Conservation (phyloP, 2,113 vertebrate genomes). For the Mohoua ochrocephala region DNA sequence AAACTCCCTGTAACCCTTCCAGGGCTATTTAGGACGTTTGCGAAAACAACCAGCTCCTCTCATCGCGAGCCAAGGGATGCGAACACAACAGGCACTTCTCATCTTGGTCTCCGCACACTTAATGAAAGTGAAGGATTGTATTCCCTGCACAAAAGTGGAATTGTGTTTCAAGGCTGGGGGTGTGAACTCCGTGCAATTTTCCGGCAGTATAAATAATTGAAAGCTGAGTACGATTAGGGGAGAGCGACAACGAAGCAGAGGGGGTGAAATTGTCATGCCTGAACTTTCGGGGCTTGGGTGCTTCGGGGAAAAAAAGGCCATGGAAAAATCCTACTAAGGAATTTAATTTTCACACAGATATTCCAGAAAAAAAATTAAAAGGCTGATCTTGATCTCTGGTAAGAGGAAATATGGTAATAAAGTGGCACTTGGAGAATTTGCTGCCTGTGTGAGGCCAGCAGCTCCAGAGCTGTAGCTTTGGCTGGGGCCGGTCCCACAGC, state of each 20-base stretch:
- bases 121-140: slow-evolving; percentile 66
- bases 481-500: not conserved
- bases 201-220: slow-evolving; percentile 55
- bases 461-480: not conserved
- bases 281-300: not conserved
- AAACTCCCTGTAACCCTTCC: slow-evolving; percentile 55
- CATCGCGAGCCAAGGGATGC: slow-evolving; percentile 51
- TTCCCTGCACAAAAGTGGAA: slow-evolving; percentile 43
- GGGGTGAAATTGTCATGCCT: not conserved
- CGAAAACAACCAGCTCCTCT: slow-evolving; percentile 49
- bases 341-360: slow-evolving; percentile 4
- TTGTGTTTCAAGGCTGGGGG: slow-evolving; percentile 49
- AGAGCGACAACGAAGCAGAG: fast-evolving
- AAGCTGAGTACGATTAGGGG: not conserved
- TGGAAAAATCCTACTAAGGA: not conserved
- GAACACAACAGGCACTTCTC: slow-evolving; percentile 61
- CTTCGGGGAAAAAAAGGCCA: not conserved
- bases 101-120: slow-evolving; percentile 34
- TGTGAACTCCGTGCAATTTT: slow-evolving; percentile 37
- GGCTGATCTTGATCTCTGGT: not conserved
- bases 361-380: not conserved
- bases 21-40: slow-evolving; percentile 38
- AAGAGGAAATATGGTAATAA: not conserved
- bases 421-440: not conserved
- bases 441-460: not conserved